These are phyloP conservation scores for Lucifuga dentata DNA, from an alignment of 2,113 vertebrate species.

Conservation along the genomic window DNA sequence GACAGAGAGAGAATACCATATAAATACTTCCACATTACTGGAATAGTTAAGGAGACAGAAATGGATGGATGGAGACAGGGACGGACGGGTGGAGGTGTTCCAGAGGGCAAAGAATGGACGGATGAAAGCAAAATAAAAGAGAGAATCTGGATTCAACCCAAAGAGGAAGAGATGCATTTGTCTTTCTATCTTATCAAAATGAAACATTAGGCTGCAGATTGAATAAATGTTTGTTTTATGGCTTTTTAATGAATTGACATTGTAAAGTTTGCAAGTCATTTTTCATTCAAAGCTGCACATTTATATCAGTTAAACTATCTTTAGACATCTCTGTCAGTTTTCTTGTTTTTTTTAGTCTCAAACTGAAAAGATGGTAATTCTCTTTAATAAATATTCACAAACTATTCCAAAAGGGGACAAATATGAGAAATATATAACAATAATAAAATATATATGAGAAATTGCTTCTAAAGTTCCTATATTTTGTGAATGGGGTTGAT, in stretches of 20 bases:
- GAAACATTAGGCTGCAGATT: neutral
- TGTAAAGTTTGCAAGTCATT: neutral
- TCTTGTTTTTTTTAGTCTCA: no score
- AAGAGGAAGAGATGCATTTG: neutral
- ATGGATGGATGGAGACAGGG: conserved; percentile 59
- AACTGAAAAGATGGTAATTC: no score
- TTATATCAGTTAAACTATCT: no score
- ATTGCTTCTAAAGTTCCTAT: no score
- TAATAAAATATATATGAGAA: no score
- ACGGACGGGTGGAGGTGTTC: conserved; percentile 63
- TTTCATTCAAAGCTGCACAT: no score
- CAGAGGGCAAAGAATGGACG: conserved; percentile 61
- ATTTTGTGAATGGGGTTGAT: no score
- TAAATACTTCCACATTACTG: conserved; percentile 78
- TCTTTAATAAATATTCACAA: no score
- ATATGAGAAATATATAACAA: no score
- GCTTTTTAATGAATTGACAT: neutral
- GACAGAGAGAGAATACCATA: conserved; percentile 53
- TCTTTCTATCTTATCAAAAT: neutral
- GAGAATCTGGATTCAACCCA: conserved; percentile 4
- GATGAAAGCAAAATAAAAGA: conserved; percentile 55
- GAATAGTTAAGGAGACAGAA: conserved; percentile 60
- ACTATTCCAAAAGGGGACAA: no score
- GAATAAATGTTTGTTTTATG: conserved; percentile 7
- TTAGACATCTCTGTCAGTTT: no score